Evolutionary conservation across 2,113 vertebrate genomes (phyloP).

Genomic region (Picathartes gymnocephalus): DNA sequence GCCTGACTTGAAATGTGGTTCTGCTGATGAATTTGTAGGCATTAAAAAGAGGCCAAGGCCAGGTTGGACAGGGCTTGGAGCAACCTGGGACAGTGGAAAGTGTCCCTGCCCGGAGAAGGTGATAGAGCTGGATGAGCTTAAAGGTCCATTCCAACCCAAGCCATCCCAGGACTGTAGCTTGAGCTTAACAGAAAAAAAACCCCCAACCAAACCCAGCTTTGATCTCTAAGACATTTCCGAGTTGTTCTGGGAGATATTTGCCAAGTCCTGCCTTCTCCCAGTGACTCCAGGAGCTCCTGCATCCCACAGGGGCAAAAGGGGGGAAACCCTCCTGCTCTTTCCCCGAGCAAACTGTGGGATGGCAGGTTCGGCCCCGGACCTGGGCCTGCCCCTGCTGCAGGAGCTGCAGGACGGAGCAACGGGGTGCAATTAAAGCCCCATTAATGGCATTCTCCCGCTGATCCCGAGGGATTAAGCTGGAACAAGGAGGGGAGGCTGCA

Average conservation of each 20-base stretch:
- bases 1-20: neutral
- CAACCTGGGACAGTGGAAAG: neutral
- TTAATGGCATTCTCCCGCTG: neutral
- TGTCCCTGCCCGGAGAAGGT: neutral
- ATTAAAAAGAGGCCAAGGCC: neutral
- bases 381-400: neutral
- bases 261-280: neutral
- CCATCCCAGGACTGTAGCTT: too few species aligned
- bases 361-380: neutral
- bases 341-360: neutral
- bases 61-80: neutral
- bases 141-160: neutral
- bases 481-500: constrained; percentile 15
- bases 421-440: neutral
- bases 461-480: constrained; percentile 39
- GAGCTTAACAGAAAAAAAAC: neutral
- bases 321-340: neutral
- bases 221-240: neutral
- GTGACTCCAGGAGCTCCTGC: neutral
- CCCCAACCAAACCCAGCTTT: neutral
- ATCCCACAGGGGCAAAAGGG: neutral
- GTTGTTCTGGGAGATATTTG: neutral
- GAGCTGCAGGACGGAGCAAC: neutral
- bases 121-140: neutral
- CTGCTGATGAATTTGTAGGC: neutral